Percentiles rank a stretch among this genome's conserved stretches.
phyloP scores from a whole-genome alignment of 2,113 vertebrate species.

The Bufo bufo region DNA sequence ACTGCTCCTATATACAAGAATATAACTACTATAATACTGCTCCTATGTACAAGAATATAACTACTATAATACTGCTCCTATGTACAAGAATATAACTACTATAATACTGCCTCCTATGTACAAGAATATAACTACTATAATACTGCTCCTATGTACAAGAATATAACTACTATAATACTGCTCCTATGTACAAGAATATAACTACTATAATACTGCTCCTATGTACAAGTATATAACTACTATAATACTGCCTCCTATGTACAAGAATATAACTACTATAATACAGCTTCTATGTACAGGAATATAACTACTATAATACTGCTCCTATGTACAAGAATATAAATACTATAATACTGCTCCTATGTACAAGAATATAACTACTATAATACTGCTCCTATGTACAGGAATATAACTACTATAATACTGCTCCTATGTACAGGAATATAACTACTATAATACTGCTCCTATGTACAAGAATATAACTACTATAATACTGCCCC shows the following conservation, averaged over 20 bases:
- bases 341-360: constrained; percentile 5
- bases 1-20: background rate
- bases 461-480: background rate
- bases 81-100: too few species aligned
- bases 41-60: constrained; percentile 1
- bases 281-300: background rate
- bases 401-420: constrained; percentile 4
- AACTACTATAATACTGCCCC: background rate
- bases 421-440: background rate
- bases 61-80: background rate
- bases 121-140: background rate
- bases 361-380: constrained; percentile 14
- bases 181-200: constrained; percentile 1
- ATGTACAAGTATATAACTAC: background rate
- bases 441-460: constrained; percentile 21
- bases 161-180: constrained; percentile 7
- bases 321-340: background rate
- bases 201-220: background rate
- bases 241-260: constrained; percentile 8
- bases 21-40: constrained; percentile 16
- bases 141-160: background rate
- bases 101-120: background rate
- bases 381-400: constrained; percentile 4
- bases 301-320: constrained; percentile 4
- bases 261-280: constrained; percentile 8